Conservation (phyloP, 2,113 vertebrate genomes). For the Urocitellus parryii region DNA sequence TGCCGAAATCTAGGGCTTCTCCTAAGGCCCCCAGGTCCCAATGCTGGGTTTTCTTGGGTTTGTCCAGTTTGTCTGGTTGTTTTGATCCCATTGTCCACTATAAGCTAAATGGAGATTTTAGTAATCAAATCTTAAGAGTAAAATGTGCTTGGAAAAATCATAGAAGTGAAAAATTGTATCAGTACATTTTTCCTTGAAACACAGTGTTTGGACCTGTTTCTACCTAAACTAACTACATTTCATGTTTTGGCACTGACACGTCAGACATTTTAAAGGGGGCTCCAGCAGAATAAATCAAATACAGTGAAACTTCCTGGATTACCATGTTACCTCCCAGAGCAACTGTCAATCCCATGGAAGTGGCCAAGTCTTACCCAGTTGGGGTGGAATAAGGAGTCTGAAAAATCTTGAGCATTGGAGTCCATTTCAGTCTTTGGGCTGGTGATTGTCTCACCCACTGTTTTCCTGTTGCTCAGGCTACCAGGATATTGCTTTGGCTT, state of each 20-base stretch:
- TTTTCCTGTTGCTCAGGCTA: neutral
- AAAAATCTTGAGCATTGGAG: neutral
- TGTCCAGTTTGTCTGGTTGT: neutral
- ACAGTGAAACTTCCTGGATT: neutral
- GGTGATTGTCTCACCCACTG: neutral
- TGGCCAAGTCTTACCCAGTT: neutral
- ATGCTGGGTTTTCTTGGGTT: neutral
- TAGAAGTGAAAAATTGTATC: neutral
- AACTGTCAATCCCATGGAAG: neutral
- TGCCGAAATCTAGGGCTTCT: neutral
- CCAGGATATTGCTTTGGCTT: neutral
- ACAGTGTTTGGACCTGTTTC: neutral
- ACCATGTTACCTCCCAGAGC: neutral
- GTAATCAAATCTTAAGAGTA: neutral
- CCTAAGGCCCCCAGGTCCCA: neutral
- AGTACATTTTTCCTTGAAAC: neutral
- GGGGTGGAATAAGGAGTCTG: neutral
- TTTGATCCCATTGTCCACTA: neutral
- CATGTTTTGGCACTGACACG: neutral
- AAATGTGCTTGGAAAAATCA: neutral
- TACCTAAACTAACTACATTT: neutral
- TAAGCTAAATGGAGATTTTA: neutral
- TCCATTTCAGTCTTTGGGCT: neutral
- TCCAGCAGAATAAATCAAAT: neutral
- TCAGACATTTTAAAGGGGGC: neutral